Evolutionary conservation across 1,140 invertebrate species (phyloP), one percentile per base, ranked within the genome.

Genomic region (Apolygus lucorum): DNA sequence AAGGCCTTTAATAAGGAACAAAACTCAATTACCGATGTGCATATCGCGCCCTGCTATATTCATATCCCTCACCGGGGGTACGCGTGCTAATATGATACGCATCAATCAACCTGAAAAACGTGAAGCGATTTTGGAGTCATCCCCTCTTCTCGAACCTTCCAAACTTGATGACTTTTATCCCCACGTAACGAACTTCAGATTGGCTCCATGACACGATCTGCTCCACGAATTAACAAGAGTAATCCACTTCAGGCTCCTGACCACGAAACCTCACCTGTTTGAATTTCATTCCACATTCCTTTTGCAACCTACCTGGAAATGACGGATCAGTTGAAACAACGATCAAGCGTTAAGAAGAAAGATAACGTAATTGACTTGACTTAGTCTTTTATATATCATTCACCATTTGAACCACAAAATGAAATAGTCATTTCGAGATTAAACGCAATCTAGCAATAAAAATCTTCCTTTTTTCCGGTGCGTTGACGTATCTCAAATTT

Each of bases 81-180:
- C 54, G 22, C 54, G 54, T 59, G 54, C 54, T 59, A 59, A 59
- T 59, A 59, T 59, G 54, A 59, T 17, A 59, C 54, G 54, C 54
- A 59, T 59, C 54, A 59, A 59, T 59, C 54, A 59, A 59, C 22
- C 22, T 24, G 54, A 59, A 59, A 24, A 14, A 4, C 11, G 11
- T 11, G 22, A 59, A 24, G 54, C 54, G 22, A 59, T 59, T 59
- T 11, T 13, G 54, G 4, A 4, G 54, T 24, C 54, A 17, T 4
- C 8, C 4, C 22, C 22, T 13, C 8, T 49, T 49, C 8, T 49
- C n/a, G n/a, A n/a, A n/a, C 54, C 8, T 13, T 11, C 54, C 54
- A 4, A 24, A 59, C 54, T 59, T 59, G 54, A 59, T 24, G 54
- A 59, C 54, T 59, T 24, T 59, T 59, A 59, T 59, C 54, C 22